Evolutionary conservation across 2,113 vertebrate genomes (phyloP).

Genomic region (Numida meleagris): DNA sequence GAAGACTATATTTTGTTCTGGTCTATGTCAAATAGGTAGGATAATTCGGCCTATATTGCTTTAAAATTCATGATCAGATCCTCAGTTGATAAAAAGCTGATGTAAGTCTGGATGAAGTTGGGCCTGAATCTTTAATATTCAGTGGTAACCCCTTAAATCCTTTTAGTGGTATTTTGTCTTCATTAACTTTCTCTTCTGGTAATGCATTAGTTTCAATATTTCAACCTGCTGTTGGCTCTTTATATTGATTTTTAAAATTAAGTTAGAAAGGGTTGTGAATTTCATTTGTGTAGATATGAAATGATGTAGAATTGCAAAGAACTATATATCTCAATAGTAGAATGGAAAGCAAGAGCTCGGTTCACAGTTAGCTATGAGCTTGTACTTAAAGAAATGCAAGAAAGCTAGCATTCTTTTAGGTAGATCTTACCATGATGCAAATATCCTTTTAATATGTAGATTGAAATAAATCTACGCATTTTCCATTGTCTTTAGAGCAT

Average conservation of each 20-base stretch:
- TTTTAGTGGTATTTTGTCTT: constrained; percentile 29
- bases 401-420: not conserved
- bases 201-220: constrained; percentile 26
- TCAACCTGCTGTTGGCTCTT: not conserved
- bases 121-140: not conserved
- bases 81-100: not conserved
- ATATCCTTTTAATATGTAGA: not conserved
- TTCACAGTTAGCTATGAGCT: not conserved
- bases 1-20: not conserved
- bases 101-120: not conserved
- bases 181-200: constrained; percentile 39
- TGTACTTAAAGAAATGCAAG: not conserved
- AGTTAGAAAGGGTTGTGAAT: constrained; percentile 15
- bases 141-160: not conserved
- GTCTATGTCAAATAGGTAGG: not conserved
- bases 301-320: constrained; percentile 7
- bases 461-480: not conserved
- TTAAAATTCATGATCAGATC: not conserved
- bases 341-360: not conserved
- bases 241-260: constrained; percentile 22
- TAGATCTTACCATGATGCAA: not conserved
- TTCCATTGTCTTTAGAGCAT: not conserved
- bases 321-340: not conserved
- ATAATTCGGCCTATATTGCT: not conserved
- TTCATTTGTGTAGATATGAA: not conserved